These are phyloP conservation scores for Eumeta japonica DNA, from an alignment of 1,140 invertebrate genomes.

Conservation along the genomic window DNA sequence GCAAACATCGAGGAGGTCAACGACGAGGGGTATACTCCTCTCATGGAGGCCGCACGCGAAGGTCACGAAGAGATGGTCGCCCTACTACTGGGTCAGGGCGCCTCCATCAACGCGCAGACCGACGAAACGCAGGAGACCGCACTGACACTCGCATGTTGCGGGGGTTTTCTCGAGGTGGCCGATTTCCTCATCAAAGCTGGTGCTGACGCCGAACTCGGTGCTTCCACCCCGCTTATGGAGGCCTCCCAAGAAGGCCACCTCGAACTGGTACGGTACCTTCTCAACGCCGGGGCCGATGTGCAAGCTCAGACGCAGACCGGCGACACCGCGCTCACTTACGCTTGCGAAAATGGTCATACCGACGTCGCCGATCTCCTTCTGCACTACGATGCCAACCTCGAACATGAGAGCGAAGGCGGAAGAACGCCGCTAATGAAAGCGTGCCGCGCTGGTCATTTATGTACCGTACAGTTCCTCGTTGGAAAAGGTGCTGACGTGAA, in stretches of 20 bases:
- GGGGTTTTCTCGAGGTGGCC: constrained; percentile 96
- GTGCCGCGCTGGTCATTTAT: constrained; percentile 97
- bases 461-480: constrained; percentile 95
- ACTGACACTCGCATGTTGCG: constrained; percentile 93
- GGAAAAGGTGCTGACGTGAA: constrained; percentile 91
- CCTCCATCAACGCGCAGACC: constrained; percentile 96
- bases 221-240: constrained; percentile 97
- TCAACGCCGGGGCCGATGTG: constrained; percentile 85
- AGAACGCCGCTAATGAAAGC: constrained; percentile 98
- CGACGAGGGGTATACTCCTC: constrained; percentile 99
- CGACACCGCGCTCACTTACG: constrained; percentile 96
- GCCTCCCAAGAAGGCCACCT: constrained; percentile 96
- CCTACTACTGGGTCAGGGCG: constrained; percentile 87
- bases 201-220: constrained; percentile 92
- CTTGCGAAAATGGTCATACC: constrained; percentile 95
- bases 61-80: constrained; percentile 98
- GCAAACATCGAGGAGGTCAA: constrained; percentile 99
- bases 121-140: constrained; percentile 99
- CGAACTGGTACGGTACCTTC: constrained; percentile 83
- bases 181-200: constrained; percentile 94
- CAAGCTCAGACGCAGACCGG: constrained; percentile 92
- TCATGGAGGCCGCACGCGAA: constrained; percentile 97
- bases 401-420: constrained; percentile 91
- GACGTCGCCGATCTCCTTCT: constrained; percentile 89
- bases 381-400: constrained; percentile 86